Evolutionary conservation across 1,140 invertebrate species (phyloP).

Genomic region (Anastatus disparis): DNA sequence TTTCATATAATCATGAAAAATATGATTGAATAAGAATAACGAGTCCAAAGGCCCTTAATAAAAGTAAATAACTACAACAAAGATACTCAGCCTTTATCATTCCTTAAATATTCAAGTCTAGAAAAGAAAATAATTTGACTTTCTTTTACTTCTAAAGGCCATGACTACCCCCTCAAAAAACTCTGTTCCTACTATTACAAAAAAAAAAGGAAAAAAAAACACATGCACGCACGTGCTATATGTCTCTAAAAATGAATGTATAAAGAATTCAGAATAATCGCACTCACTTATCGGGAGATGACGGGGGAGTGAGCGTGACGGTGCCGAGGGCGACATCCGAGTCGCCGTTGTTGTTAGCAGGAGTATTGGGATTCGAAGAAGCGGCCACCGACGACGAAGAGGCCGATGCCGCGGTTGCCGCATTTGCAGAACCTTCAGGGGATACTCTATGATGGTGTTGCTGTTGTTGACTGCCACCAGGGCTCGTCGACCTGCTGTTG

Average conservation of each 20-base stretch:
- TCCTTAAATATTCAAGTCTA: constrained; percentile 12
- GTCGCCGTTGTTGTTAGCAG: constrained; percentile 52
- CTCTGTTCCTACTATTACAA: neutral
- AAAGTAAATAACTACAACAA: too few species aligned
- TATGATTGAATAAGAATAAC: too few species aligned
- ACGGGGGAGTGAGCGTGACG: constrained; percentile 70
- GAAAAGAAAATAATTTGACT: constrained; percentile 6
- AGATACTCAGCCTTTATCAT: too few species aligned
- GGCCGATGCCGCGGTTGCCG: constrained; percentile 46
- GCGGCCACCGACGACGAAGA: constrained; percentile 45
- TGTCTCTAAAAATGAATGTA: constrained; percentile 37
- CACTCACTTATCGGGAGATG: constrained; percentile 73
- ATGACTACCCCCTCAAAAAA: constrained; percentile 16
- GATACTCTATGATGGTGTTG: constrained; percentile 43
- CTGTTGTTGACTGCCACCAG: constrained; percentile 55
- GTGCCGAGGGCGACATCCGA: constrained; percentile 64
- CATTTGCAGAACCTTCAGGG: constrained; percentile 42
- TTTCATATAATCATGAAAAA: too few species aligned
- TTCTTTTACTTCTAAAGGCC: constrained; percentile 11
- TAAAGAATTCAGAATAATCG: constrained; percentile 39
- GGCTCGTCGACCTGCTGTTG: constrained; percentile 60
- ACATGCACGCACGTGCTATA: constrained; percentile 24
- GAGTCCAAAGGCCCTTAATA: too few species aligned
- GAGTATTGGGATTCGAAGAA: constrained; percentile 63
- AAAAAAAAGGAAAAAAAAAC: constrained; percentile 21